phyloP scores from a whole-genome alignment of 2,888 invertebrate genomes.

The Habrosyne pyritoides region DNA sequence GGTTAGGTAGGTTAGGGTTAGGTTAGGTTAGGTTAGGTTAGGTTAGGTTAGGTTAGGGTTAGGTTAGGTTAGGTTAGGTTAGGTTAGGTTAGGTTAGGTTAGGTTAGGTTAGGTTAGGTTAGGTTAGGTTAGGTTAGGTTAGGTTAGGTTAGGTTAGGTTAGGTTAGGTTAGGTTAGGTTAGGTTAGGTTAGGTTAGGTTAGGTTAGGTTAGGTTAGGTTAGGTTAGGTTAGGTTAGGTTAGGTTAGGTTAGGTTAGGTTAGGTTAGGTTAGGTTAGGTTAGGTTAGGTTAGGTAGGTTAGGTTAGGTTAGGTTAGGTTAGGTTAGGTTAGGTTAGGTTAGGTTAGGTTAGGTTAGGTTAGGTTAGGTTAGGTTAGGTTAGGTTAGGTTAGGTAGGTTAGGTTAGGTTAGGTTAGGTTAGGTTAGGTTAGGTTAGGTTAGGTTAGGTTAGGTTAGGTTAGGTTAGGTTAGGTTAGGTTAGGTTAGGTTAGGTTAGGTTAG shows the following conservation, averaged over 20 bases:
- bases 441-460: slow-evolving; percentile 19
- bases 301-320: slow-evolving; percentile 18
- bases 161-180: slow-evolving; percentile 20
- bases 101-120: slow-evolving; percentile 23
- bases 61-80: slow-evolving; percentile 20
- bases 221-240: slow-evolving; percentile 20
- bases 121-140: slow-evolving; percentile 19
- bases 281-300: slow-evolving; percentile 19
- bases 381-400: slow-evolving; percentile 21
- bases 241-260: slow-evolving; percentile 22
- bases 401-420: slow-evolving; percentile 22
- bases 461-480: slow-evolving; percentile 17
- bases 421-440: slow-evolving; percentile 20
- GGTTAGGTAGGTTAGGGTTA: slow-evolving; percentile 18
- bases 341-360: slow-evolving; percentile 23
- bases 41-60: slow-evolving; percentile 25
- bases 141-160: slow-evolving; percentile 19
- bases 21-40: slow-evolving; percentile 21
- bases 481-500: slow-evolving; percentile 22
- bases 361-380: slow-evolving; percentile 25
- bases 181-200: slow-evolving; percentile 15
- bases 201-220: slow-evolving; percentile 20
- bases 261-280: slow-evolving; percentile 29
- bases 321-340: slow-evolving; percentile 20
- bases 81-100: slow-evolving; percentile 23